A percentile compares a stretch with the other conserved stretches of the same genome.
Evolutionary conservation across 2,888 invertebrate species (phyloP).

Genomic region (Diplazon laetatorius): DNA sequence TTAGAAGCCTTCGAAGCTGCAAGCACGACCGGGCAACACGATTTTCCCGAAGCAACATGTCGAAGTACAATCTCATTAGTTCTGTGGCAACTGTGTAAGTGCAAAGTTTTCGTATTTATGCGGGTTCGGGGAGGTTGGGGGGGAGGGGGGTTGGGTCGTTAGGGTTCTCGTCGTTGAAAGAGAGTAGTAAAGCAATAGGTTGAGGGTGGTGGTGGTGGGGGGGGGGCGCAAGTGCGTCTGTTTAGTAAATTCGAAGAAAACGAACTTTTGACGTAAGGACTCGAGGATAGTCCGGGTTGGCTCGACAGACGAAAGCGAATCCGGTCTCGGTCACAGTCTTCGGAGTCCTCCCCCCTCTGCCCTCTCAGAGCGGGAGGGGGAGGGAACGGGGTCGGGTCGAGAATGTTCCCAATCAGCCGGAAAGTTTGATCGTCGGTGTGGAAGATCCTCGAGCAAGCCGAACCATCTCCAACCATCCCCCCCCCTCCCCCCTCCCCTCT

Average conservation of each 20-base stretch:
- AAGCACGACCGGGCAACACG: not conserved
- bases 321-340: constrained; percentile 34
- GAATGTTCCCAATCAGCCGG: constrained; percentile 66
- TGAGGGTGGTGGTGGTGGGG: not conserved
- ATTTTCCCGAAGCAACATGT: not conserved
- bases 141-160: too few relatives aligned
- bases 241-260: constrained; percentile 51
- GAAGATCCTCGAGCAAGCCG: constrained; percentile 46
- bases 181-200: too few relatives aligned
- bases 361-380: constrained; percentile 4
- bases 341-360: constrained; percentile 16
- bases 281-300: constrained; percentile 16
- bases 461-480: constrained; percentile 15
- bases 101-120: constrained; percentile 20
- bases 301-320: constrained; percentile 45
- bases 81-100: not conserved
- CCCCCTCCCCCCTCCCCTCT: not conserved
- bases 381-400: constrained; percentile 36
- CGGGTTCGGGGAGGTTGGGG: not conserved
- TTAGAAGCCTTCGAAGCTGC: not conserved
- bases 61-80: constrained; percentile 1
- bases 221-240: constrained; percentile 24
- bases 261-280: constrained; percentile 32
- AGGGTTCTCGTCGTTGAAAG: too few relatives aligned
- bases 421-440: constrained; percentile 65